Conservation (phyloP, 2,797 vertebrate genomes). For the Anabacerthia variegaticeps region DNA sequence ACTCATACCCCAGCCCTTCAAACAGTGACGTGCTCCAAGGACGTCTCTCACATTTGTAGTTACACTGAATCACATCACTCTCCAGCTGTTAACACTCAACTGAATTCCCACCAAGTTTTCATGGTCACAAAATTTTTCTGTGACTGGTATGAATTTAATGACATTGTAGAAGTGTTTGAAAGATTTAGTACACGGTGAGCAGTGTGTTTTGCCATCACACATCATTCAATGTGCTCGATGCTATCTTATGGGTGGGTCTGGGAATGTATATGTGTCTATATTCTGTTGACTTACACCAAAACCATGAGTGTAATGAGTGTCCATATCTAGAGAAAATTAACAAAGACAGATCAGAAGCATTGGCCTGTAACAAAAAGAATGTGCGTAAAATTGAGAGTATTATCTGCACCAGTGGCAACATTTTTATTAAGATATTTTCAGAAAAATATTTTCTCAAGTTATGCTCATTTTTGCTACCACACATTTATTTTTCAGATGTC, state of each 20-base stretch:
- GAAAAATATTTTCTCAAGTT: not conserved
- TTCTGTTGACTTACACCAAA: not conserved
- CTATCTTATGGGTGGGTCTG: not conserved
- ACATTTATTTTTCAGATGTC: not conserved
- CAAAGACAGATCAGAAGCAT: not conserved
- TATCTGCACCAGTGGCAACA: not conserved
- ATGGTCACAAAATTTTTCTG: not conserved
- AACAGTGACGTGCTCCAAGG: rapidly evolving
- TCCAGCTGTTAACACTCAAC: not conserved
- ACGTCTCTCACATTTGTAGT: not conserved
- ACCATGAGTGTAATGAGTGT: not conserved
- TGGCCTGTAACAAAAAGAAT: not conserved
- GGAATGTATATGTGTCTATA: not conserved
- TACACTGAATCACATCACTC: not conserved
- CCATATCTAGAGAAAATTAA: not conserved
- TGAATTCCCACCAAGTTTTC: not conserved
- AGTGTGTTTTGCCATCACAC: not conserved
- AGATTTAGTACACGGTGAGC: not conserved
- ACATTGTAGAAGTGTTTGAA: not conserved
- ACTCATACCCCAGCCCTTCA: not conserved
- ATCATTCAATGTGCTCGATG: not conserved
- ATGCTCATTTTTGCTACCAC: not conserved
- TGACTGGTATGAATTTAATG: not conserved
- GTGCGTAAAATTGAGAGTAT: not conserved
- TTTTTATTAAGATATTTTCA: not conserved